These are phyloP conservation scores for Melanotaenia duboulayi DNA, from an alignment of 2,113 vertebrate genomes.

Conservation along the genomic window DNA sequence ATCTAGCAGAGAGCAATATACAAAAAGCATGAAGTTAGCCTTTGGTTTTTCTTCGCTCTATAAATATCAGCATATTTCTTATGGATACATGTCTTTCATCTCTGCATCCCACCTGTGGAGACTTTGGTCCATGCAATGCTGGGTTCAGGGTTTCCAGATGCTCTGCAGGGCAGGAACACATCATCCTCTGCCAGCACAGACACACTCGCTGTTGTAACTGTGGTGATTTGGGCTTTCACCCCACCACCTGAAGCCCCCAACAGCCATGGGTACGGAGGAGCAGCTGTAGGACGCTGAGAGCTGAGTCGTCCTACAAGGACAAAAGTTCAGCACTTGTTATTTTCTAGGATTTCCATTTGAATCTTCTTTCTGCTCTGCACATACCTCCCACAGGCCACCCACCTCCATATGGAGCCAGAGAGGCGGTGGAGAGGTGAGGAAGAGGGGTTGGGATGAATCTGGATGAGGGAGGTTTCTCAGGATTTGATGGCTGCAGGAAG, in stretches of 20 bases:
- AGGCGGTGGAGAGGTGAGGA: slow-evolving; percentile 50
- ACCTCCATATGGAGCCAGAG: slow-evolving; percentile 50
- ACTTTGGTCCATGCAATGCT: slow-evolving; percentile 84
- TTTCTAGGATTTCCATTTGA: not conserved
- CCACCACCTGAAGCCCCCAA: slow-evolving; percentile 57
- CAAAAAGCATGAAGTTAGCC: too few species aligned
- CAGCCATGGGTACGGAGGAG: slow-evolving; percentile 71
- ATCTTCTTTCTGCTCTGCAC: not conserved
- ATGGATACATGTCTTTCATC: not conserved
- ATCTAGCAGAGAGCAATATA: too few species aligned
- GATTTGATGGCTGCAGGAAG: slow-evolving; percentile 36
- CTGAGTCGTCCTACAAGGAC: slow-evolving; percentile 41
- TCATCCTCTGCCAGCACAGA: slow-evolving; percentile 81
- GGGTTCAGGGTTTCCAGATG: slow-evolving; percentile 78
- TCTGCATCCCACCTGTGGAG: slow-evolving; percentile 76
- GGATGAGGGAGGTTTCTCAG: slow-evolving; percentile 38
- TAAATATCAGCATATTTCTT: not conserved
- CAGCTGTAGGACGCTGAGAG: slow-evolving; percentile 62
- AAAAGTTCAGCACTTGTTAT: not conserved
- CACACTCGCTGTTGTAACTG: slow-evolving; percentile 69
- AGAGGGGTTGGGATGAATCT: slow-evolving; percentile 35
- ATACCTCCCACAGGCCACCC: slow-evolving; percentile 67
- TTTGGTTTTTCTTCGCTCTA: not conserved
- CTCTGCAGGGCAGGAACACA: slow-evolving; percentile 77
- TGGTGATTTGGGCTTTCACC: slow-evolving; percentile 76